These are phyloP conservation scores for Mamestra configurata DNA, from an alignment of 1,140 invertebrate species.

Conservation along the genomic window DNA sequence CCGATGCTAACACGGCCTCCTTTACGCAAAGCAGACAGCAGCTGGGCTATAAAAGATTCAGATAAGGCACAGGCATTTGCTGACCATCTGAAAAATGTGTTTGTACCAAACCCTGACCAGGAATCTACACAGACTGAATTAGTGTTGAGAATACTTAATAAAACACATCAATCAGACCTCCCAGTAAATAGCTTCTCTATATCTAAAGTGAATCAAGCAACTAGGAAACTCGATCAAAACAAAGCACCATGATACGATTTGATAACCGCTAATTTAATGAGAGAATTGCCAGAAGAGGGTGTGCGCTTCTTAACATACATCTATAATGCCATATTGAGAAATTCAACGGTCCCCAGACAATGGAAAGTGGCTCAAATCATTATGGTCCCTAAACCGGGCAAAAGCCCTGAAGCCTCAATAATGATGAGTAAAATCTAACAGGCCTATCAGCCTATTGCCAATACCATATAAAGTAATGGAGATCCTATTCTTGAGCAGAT, in stretches of 20 bases:
- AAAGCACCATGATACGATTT: constrained; percentile 55
- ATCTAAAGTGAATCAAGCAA: constrained; percentile 31
- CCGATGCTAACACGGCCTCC: constrained; percentile 30
- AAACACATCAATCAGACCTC: constrained; percentile 16
- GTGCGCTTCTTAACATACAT: constrained; percentile 39
- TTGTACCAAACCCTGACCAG: neutral
- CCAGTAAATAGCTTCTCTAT: constrained; percentile 23
- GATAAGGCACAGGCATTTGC: constrained; percentile 57
- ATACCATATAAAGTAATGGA: constrained; percentile 45
- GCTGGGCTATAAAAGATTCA: constrained; percentile 49
- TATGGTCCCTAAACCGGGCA: constrained; percentile 46
- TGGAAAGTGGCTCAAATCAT: constrained; percentile 53
- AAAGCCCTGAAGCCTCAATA: constrained; percentile 37
- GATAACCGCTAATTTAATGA: constrained; percentile 51
- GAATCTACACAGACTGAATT: neutral
- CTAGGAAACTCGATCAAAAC: constrained; percentile 13
- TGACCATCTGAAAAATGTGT: constrained; percentile 44
- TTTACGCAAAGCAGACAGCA: constrained; percentile 24
- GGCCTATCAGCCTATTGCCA: constrained; percentile 51
- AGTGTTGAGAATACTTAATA: neutral
- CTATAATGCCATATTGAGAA: constrained; percentile 49
- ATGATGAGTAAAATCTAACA: constrained; percentile 46
- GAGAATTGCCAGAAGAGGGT: constrained; percentile 28
- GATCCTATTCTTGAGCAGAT: constrained; percentile 35
- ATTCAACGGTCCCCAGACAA: constrained; percentile 9